Base-by-base conservation (phyloP, 2,113 vertebrate genomes). In the Ageneiosus marmoratus region DNA sequence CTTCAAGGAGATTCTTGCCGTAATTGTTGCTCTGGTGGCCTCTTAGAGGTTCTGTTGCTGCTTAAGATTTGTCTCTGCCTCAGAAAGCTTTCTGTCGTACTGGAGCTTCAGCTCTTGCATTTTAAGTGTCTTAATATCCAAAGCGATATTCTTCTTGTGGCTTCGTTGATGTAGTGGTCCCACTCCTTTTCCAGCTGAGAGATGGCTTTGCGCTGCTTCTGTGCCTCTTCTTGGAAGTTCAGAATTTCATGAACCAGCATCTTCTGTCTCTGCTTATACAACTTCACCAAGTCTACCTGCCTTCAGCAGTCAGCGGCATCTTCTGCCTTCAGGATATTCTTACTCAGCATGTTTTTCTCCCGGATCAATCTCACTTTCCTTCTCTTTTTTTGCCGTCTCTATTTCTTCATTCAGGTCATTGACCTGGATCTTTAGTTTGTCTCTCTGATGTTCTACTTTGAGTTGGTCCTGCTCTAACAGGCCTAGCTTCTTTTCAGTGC, bases 1-100 rank as follows among this genome's bases (percentile, higher is more conserved):
- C n/a, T n/a, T n/a, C n/a, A 0, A 95, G 92, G 73, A 98, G 91
- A 88, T 94, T 96, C 91, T 96, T 97, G 92, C 95, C 96, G 84
- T 93, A 97, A 11, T 97, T 88, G 84, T 97, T 24, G 93, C 88
- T 74, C 92, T 91, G 20, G 95, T 85, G 2, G 93, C 88, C 90
- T 98, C 97, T 65, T 95, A 95, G 29, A 92, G 84, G 83, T 94
- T 95, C 89, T 97, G 94, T 3, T 97, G 93, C 81, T 97, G 95
- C 78, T 95, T 97, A 55, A 97, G 90, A 79, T 96, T 97, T 29
- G 91, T 90, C 75, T 91, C 92, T 13, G 93, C 93, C 55, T 97
- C 95, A 1, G 95, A 89, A 2, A 97, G 95, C 90, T 96, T 96
- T 91, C 97, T 98, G 91, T 93, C 95, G 82, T 94, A 96, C 48